Evolutionary conservation across 2,797 vertebrate species (phyloP), one percentile per base, ranked within the genome.

Genomic region (Spheniscus humboldti): DNA sequence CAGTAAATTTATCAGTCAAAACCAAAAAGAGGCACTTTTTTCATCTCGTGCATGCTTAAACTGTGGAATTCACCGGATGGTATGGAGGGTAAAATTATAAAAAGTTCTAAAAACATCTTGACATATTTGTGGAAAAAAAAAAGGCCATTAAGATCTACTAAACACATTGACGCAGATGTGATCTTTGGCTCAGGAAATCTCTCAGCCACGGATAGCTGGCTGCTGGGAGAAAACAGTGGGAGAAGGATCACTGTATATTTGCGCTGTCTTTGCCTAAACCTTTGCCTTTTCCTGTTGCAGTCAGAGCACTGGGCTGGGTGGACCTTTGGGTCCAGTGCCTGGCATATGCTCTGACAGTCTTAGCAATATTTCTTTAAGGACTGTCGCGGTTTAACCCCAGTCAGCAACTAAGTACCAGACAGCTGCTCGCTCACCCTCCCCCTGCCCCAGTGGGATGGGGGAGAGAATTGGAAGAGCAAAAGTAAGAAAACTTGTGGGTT

Each of bases 121-220:
- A 92, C 72, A 92, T 72, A 88, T 91, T 95, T 94, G 80, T 86
- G 43, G 53, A 3, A 0, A 25, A 31, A 31, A 81, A 81, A 67
- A 63, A 55, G 20, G 5, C 56, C 41, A 55, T 91, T 88, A 92
- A 94, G 37, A 87, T 90, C 69, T 88, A 69, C 41, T 72, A 73
- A 96, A 78, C 43, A 84, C 37, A 60, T 71, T 88, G 92, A 73
- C 0, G 0, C 57, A 96, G 94, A 94, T 95, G 90, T 94, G 91
- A 84, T 91, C 89, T 96, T 94, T 94, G 81, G 82, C 82, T 91
- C 79, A 81, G 73, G 64, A 94, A 91, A 78, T 74, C 56, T 92
- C 62, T 78, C 72, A 86, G 68, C 43, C 7, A 1, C 5, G 6
- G 66, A 52, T 91, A 88, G 55, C 33, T 94, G 66, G 24, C 66